Conservation (phyloP, 2,113 vertebrate species). For the Empidonax alnorum region DNA sequence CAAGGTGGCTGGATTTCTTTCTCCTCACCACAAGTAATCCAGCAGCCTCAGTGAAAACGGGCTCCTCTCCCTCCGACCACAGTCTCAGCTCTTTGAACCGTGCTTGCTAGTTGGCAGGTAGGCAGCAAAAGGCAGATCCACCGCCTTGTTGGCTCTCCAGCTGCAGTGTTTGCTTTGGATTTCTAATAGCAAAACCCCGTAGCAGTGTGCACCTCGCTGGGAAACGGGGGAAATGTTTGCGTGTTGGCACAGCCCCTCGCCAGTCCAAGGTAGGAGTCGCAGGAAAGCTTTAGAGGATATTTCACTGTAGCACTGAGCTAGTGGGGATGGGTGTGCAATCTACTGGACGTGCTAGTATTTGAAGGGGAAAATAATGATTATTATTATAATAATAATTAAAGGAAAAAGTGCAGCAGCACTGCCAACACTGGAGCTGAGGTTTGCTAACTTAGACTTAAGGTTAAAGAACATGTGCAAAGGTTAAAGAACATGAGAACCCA, state of each 20-base stretch:
- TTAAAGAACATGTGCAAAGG: background rate
- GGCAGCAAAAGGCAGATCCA: background rate
- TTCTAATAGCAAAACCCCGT: background rate
- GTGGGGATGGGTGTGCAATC: background rate
- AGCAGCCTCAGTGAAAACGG: background rate
- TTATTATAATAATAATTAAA: background rate
- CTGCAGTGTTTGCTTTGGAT: background rate
- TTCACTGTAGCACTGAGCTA: background rate
- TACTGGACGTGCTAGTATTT: background rate
- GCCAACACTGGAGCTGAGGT: background rate
- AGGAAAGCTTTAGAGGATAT: background rate
- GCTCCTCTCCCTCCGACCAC: background rate
- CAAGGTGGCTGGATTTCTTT: background rate
- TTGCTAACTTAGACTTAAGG: background rate
- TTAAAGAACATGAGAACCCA: background rate
- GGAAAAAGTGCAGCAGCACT: background rate
- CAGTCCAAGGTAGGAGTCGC: accelerated
- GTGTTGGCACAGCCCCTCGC: background rate
- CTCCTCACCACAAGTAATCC: background rate
- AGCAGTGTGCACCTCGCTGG: background rate
- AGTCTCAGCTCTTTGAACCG: background rate
- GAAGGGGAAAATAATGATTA: background rate
- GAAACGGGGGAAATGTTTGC: background rate
- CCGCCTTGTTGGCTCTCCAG: background rate
- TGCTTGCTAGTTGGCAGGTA: background rate